These are phyloP conservation scores for Melikaiella ostensackeni DNA, from an alignment of 2,888 invertebrate species.

Conservation along the genomic window DNA sequence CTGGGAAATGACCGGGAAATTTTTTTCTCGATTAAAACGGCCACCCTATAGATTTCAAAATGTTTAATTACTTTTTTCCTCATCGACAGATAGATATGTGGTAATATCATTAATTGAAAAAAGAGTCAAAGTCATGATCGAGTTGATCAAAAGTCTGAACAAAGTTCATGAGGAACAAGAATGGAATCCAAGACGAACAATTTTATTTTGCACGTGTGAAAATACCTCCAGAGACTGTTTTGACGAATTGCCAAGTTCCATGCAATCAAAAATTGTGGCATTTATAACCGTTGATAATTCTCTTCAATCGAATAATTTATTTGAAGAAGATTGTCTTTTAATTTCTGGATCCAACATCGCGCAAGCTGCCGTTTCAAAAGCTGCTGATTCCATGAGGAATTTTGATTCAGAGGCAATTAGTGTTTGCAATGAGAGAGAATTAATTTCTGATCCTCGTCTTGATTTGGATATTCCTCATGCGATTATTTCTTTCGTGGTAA, in stretches of 20 bases:
- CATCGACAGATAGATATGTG: constrained; percentile 67
- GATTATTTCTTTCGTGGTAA: constrained; percentile 67
- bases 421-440: constrained; percentile 43
- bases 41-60: neutral
- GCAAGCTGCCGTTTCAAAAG: constrained; percentile 63
- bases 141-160: constrained; percentile 64
- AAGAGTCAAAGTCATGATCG: constrained; percentile 62
- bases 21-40: neutral
- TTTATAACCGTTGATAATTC: constrained; percentile 64
- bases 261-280: constrained; percentile 63
- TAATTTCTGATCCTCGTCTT: constrained; percentile 57
- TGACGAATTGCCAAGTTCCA: constrained; percentile 57
- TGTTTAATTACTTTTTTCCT: neutral
- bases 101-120: constrained; percentile 67
- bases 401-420: constrained; percentile 47
- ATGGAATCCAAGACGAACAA: constrained; percentile 69
- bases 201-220: constrained; percentile 68
- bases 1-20: no score
- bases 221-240: constrained; percentile 63
- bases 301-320: constrained; percentile 51
- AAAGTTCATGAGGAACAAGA: constrained; percentile 58
- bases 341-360: constrained; percentile 70
- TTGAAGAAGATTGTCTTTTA: constrained; percentile 61
- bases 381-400: constrained; percentile 53
- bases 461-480: constrained; percentile 67